A percentile compares a stretch with the other conserved stretches of the same genome.
These are phyloP conservation scores for Tretioscincus oriximinensis DNA, from an alignment of 2,113 vertebrate genomes.

Conservation along the genomic window DNA sequence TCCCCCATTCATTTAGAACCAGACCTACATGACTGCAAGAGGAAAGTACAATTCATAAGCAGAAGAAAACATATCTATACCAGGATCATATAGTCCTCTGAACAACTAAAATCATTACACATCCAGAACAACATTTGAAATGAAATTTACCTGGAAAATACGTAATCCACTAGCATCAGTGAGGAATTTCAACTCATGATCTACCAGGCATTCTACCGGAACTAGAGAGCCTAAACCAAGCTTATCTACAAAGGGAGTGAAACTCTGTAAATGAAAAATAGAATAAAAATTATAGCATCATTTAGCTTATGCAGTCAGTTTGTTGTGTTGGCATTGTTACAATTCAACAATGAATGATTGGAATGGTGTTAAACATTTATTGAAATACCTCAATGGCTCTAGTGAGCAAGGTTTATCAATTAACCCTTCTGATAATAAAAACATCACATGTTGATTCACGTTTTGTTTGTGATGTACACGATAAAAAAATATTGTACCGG, in stretches of 20 bases:
- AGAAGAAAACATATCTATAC: neutral
- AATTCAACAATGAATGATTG: no score
- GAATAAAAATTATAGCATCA: slow-evolving; percentile 12
- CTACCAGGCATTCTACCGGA: slow-evolving; percentile 92
- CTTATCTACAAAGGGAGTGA: slow-evolving; percentile 89
- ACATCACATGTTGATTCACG: no score
- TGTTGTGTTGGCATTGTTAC: no score
- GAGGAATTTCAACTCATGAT: slow-evolving; percentile 86
- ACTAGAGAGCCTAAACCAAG: slow-evolving; percentile 89
- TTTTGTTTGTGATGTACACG: no score
- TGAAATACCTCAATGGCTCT: no score
- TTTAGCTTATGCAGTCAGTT: no score
- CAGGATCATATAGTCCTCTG: neutral
- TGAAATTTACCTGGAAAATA: slow-evolving; percentile 86
- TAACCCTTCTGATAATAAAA: no score
- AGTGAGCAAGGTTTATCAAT: no score
- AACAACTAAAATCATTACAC: neutral
- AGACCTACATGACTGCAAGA: neutral
- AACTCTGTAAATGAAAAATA: slow-evolving; percentile 70
- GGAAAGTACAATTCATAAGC: neutral
- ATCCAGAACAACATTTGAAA: slow-evolving; percentile 13
- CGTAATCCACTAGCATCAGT: slow-evolving; percentile 85
- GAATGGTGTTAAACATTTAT: no score
- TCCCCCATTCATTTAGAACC: no score
- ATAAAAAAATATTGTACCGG: no score